Evolutionary conservation across 2,888 invertebrate species (phyloP), one percentile per base, ranked within the genome.

Genomic region (Ypsolopha sequella): DNA sequence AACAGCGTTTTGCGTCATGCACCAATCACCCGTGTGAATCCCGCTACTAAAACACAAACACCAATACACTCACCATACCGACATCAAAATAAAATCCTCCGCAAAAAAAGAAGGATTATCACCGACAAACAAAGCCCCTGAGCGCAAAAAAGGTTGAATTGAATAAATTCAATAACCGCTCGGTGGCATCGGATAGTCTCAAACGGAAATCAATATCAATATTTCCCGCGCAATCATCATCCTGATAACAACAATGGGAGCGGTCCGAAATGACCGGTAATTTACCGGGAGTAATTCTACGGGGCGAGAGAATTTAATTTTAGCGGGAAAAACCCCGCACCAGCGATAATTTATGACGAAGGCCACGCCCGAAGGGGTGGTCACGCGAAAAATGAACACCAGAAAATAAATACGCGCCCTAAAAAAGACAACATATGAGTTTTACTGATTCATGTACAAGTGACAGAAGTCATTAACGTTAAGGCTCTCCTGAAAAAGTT

Each of bases 271-370:
- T 74, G 70, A 69, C 70, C 70, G 68, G 73, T 76, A 74, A 80
- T 79, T 76, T 73, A 72, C 72, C 74, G 70, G 61, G 65, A 63
- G 68, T 73, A 73, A 76, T 74, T 68, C 58, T 64, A 65, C 59
- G 63, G 66, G 65, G 66, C 70, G 68, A 69, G 64, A 63, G 63
- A 76, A 75, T 78, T 78, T 71, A 75, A 80, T 79, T 78, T 76
- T 73, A 78, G 63, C 61, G 70, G 65, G 66, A 70, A 70, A 73
- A 66, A 70, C 68, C 60, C 62, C 56, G 59, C 58, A 62, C 9
- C 39, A 24, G 65, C 62, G 70, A 76, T 76, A 73, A 74, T 73
- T 78, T 72, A 77, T 74, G 66, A 60, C 67, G 65, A 72, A 65
- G 63, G 59, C 63, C 61, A 56, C 57, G 46, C 58, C 57, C 59